Conservation (phyloP, 2,888 invertebrate genomes). For the Lasioglossum leucozonium region DNA sequence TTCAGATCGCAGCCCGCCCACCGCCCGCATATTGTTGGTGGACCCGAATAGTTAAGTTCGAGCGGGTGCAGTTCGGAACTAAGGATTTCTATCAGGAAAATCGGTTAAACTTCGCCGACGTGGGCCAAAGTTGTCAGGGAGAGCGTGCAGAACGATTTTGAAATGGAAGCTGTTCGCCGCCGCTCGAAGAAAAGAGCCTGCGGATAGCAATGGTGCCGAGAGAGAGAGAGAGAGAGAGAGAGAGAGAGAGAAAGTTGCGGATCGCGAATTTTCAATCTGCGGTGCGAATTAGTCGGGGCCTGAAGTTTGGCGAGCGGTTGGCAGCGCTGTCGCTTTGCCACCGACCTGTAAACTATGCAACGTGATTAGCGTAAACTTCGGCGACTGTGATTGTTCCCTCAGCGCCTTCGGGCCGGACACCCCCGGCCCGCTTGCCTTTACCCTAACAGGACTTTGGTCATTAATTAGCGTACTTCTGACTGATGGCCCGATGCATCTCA, state of each 20-base stretch:
- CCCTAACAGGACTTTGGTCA: slow-evolving; percentile 58
- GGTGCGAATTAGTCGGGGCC: slow-evolving; percentile 47
- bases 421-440: slow-evolving; percentile 36
- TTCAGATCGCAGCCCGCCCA: background rate
- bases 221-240: background rate
- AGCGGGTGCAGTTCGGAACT: background rate
- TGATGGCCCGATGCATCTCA: slow-evolving; percentile 35
- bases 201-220: slow-evolving; percentile 15
- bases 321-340: slow-evolving; percentile 53
- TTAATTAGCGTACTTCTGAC: slow-evolving; percentile 65
- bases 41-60: slow-evolving; percentile 3
- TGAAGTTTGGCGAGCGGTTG: slow-evolving; percentile 51
- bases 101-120: slow-evolving; percentile 10
- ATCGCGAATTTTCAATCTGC: slow-evolving; percentile 57
- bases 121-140: background rate
- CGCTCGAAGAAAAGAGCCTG: background rate
- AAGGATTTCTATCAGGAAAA: slow-evolving; percentile 10
- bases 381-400: slow-evolving; percentile 73
- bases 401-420: slow-evolving; percentile 57
- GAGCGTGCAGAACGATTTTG: slow-evolving; percentile 11
- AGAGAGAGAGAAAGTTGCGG: background rate
- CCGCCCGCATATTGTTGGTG: background rate
- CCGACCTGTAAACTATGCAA: slow-evolving; percentile 73
- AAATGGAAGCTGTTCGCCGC: background rate
- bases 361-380: slow-evolving; percentile 73